These are phyloP conservation scores for Microcebus griseorufus DNA, from an alignment of 2,113 vertebrate species.

Conservation along the genomic window DNA sequence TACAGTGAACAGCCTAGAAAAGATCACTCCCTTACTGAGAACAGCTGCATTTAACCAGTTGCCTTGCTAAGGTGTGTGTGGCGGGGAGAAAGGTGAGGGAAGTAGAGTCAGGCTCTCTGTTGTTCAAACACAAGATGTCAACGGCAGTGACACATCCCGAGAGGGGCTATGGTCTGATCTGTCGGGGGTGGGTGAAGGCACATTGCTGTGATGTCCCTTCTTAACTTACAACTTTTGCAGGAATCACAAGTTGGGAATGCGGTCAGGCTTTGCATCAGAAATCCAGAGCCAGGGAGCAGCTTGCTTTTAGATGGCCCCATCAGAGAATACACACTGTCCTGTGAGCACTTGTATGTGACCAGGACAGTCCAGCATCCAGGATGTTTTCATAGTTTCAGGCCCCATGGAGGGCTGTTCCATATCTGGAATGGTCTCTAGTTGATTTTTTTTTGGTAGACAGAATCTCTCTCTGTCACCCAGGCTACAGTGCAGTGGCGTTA, in stretches of 20 bases:
- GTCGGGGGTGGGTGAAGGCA: background rate
- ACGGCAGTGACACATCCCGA: background rate
- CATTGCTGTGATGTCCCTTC: background rate
- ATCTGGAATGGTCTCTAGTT: background rate
- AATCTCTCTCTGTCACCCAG: too few relatives aligned
- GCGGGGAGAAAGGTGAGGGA: background rate
- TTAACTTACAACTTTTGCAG: background rate
- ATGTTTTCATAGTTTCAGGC: background rate
- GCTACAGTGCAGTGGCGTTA: too few relatives aligned
- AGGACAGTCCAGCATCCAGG: background rate
- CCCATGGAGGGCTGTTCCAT: background rate
- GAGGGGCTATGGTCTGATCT: background rate
- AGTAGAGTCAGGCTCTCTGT: background rate
- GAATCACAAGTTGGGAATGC: background rate
- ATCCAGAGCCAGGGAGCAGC: background rate
- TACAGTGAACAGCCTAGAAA: background rate
- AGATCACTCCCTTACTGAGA: background rate
- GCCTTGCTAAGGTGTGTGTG: background rate
- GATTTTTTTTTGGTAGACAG: background rate
- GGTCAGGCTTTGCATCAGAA: background rate
- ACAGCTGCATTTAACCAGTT: background rate
- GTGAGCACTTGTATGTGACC: background rate
- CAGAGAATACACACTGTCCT: background rate
- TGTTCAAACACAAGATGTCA: background rate
- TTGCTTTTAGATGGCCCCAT: background rate